These are phyloP conservation scores for Rousettus leschenaultii DNA, from an alignment of 2,113 vertebrate genomes.

Conservation along the genomic window DNA sequence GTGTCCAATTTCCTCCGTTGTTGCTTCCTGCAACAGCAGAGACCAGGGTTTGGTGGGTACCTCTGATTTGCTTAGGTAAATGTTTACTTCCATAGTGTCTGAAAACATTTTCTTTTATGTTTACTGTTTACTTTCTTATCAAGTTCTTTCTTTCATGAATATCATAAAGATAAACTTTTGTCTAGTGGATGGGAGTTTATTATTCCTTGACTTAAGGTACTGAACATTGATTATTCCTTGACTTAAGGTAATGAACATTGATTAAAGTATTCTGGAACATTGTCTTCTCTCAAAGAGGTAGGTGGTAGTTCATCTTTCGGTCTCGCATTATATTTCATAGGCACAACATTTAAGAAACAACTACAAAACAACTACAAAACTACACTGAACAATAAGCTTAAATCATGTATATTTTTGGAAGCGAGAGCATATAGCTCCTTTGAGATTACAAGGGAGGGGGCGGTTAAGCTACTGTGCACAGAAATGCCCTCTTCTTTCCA, in stretches of 20 bases:
- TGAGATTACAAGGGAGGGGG: neutral
- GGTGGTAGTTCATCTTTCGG: neutral
- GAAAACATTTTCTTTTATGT: neutral
- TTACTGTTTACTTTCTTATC: neutral
- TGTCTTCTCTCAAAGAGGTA: neutral
- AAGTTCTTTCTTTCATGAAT: neutral
- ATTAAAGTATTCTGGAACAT: neutral
- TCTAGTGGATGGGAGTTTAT: neutral
- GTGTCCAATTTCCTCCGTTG: too few relatives aligned
- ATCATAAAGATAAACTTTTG: neutral
- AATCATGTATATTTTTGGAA: neutral
- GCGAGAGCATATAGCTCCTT: neutral
- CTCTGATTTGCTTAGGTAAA: neutral
- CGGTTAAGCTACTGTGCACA: neutral
- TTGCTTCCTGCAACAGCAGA: neutral
- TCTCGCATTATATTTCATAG: neutral
- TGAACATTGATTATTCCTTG: neutral
- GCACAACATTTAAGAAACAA: neutral
- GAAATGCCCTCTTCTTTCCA: neutral
- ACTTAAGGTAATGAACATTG: neutral
- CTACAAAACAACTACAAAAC: neutral
- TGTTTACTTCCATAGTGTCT: neutral
- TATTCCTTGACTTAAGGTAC: neutral
- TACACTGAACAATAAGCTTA: neutral
- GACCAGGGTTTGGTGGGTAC: neutral